Base-by-base conservation (phyloP, 1,140 invertebrate species). In the Psilanteris sp. region DNA sequence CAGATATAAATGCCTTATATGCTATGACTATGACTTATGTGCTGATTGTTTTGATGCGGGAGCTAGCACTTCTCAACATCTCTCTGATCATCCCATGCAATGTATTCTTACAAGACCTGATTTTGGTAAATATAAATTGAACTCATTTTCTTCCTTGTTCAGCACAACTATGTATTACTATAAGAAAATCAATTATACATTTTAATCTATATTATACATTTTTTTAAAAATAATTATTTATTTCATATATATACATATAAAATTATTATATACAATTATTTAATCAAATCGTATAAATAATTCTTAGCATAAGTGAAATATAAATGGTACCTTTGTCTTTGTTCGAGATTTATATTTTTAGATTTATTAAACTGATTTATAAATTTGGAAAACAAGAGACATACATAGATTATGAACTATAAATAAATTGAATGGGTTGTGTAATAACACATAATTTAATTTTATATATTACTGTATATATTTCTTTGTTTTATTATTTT, bases 21-120 rank as follows among this genome's bases (percentile, higher is more conserved):
- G 98, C 89, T 98, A 97, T 89, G 97, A 99, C 91, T 99, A 98
- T 91, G 98, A 99, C 91, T 92, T 99, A 79, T 99, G 98, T 91
- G 95, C 96, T 81, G 93, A 93, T 80, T 99, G 97, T 89, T 98
- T 97, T 89, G 97, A 99, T 87, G 93, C 93, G 82, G 96, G 97
- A 81, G 96, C 95, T 36, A 96, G 95, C 50, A 97, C 95, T 76
- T 96, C 96, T 50, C 92, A 96, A 78, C 97, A 99, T 88, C 94
- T 95, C 68, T 93, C 95, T 79, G 96, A 98, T 89, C 97, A 99
- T 91, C 96, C 97, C 61, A 97, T 99, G 94, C 97, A 99, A 90
- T 99, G 97, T 87, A 98, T 99, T 82, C 92, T 99, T 78, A 98
- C 97, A 79, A 92, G 97, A 91, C 93, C 95, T 90, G 97, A 98